phyloP scores from a whole-genome alignment of 2,888 invertebrate species.

The Sphaerolaimus hirsutus region DNA sequence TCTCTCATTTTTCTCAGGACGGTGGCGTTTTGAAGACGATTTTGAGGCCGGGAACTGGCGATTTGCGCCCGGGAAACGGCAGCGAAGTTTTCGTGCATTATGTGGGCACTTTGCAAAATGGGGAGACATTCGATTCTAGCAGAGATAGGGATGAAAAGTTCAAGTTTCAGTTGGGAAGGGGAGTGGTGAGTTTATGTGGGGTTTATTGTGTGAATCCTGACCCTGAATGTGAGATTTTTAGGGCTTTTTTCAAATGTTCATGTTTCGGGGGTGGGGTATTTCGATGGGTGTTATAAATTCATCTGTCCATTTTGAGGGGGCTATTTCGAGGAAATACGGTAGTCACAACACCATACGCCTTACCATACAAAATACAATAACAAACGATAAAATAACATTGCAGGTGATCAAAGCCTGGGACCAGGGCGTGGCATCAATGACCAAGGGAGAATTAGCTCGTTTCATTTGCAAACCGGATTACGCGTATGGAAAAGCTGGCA shows the following conservation, averaged over 20 bases:
- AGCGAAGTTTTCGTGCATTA: conserved; percentile 40
- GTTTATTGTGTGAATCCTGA: conserved; percentile 4
- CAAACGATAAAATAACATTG: background rate
- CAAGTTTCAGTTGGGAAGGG: conserved; percentile 59
- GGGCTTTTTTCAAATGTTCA: background rate
- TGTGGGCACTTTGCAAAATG: conserved; percentile 48
- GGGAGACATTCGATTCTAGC: conserved; percentile 75
- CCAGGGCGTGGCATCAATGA: conserved; percentile 74
- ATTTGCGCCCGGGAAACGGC: conserved; percentile 25
- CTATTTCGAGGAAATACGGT: too few relatives aligned
- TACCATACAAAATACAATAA: background rate
- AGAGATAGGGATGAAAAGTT: conserved; percentile 57
- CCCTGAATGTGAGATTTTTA: conserved; percentile 1
- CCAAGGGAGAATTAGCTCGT: conserved; percentile 46
- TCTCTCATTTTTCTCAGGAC: conserved; percentile 34
- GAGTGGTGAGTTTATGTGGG: conserved; percentile 29
- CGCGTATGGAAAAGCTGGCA: conserved; percentile 62
- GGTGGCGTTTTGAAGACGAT: conserved; percentile 56
- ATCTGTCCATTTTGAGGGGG: too few relatives aligned
- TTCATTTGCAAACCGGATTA: conserved; percentile 65
- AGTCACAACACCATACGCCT: background rate
- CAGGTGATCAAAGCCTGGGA: conserved; percentile 43
- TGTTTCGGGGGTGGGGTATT: background rate
- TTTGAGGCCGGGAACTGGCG: conserved; percentile 42
- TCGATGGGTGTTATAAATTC: background rate